Conservation (phyloP, 2,797 vertebrate species). For the Echeneis naucrates region DNA sequence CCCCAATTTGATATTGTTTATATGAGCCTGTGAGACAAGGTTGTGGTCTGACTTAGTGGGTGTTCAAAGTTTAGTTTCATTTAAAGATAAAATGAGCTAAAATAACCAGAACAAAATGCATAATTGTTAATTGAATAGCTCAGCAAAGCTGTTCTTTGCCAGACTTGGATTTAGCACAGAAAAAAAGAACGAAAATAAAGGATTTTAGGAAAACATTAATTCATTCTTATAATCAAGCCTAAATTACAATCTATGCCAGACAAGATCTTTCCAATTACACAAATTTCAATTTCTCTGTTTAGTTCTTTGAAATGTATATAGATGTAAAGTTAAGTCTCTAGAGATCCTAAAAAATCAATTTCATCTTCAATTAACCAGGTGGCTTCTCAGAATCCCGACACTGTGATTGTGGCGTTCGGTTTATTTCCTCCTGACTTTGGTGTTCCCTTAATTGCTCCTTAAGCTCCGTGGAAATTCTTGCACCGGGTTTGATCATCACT, state of each 20-base stretch:
- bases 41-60: too few species aligned
- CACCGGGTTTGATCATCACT: slow-evolving; percentile 58
- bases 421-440: slow-evolving; percentile 33
- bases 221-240: too few species aligned
- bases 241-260: too few species aligned
- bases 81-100: too few species aligned
- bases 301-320: slow-evolving; percentile 47
- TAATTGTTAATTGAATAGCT: too few species aligned
- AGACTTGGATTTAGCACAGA: too few species aligned
- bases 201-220: too few species aligned
- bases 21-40: background rate
- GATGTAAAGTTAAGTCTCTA: slow-evolving; percentile 45
- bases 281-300: too few species aligned
- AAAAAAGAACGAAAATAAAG: too few species aligned
- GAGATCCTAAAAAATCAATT: slow-evolving; percentile 45
- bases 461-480: slow-evolving; percentile 55
- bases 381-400: slow-evolving; percentile 33
- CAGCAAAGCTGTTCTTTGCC: too few species aligned
- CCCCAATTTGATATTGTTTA: background rate
- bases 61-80: too few species aligned
- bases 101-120: too few species aligned
- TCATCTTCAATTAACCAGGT: slow-evolving; percentile 41
- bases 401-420: slow-evolving; percentile 4
- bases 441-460: slow-evolving; percentile 65
- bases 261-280: slow-evolving; percentile 33